phyloP scores from a whole-genome alignment of 2,888 invertebrate genomes.

The Stenolophus ochropezus region DNA sequence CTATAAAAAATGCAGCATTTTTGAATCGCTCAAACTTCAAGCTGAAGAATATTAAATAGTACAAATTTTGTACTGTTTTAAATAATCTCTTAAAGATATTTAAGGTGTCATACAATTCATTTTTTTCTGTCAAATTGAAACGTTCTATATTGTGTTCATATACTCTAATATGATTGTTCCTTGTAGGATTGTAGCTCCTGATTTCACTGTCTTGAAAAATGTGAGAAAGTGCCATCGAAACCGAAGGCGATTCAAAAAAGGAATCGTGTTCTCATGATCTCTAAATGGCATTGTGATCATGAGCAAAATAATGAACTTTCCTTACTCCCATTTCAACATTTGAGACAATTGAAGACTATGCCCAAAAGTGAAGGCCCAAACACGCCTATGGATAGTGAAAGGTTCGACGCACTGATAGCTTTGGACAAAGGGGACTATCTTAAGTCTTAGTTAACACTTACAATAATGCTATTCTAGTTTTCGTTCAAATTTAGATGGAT shows the following conservation, averaged over 20 bases:
- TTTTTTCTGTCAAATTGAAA: too few species aligned
- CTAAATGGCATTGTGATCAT: conserved; percentile 18
- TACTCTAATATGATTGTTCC: too few species aligned
- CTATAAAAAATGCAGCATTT: too few species aligned
- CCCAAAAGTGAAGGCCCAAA: background rate
- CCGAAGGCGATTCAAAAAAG: conserved; percentile 36
- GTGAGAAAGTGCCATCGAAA: conserved; percentile 41
- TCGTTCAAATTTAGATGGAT: conserved; percentile 11
- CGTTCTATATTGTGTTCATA: too few species aligned
- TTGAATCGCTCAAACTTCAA: too few species aligned
- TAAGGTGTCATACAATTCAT: too few species aligned
- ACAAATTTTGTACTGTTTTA: too few species aligned
- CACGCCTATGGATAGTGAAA: conserved; percentile 32
- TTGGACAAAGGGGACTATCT: conserved; percentile 43
- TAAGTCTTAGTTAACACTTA: conserved; percentile 16
- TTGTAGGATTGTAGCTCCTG: too few species aligned
- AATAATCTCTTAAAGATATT: too few species aligned
- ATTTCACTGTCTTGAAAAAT: conserved; percentile 34
- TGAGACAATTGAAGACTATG: background rate
- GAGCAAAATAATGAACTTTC: conserved; percentile 21
- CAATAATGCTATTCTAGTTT: conserved; percentile 39
- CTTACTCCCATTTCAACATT: background rate
- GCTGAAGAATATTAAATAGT: too few species aligned
- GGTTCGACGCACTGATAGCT: conserved; percentile 42
- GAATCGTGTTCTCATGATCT: conserved; percentile 39